Base-by-base conservation (phyloP, 2,888 invertebrate genomes). In the Nemapogon koenigi region DNA sequence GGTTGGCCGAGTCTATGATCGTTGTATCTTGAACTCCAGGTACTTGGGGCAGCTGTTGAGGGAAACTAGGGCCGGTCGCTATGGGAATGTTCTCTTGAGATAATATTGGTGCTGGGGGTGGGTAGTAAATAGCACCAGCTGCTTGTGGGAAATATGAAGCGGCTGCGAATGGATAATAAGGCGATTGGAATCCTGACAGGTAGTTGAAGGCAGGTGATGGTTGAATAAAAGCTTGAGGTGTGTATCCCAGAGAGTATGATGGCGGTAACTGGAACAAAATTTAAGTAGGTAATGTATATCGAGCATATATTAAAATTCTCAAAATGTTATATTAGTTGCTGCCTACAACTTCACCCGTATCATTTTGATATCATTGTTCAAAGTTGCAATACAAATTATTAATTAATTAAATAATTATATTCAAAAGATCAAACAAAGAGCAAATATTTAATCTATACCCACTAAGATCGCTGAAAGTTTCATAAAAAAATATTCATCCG, bases 1-100 rank as follows among this genome's bases (percentile, higher is more conserved):
- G 44, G 35, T 45, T 69, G 2, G 71, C 67, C 3, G 76, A 72
- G 28, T 78, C 76, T 25, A 76, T 52, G 0, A 76, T 65, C n/a
- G 70, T 50, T 1, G 70, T 57, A 36, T 76, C 75, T 11, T 61
- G 52, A 37, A 73, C 73, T 3, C 67, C 67, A 0, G 37, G 32
- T 4, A 26, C 4, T 3, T 3, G 17, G n/a, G 28, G n/a, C 4
- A 13, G 19, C 18, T 27, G 16, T 4, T 11, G 3, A 14, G 37
- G 37, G 10, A 17, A 28, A 15, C 28, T 28, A 2, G 37, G 14
- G 16, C 26, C 28, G 10, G 37, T 16, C 4, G 18, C 14, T 11
- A 18, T 8, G 3, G 37, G 3, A 14, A 33, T 11, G 33, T 14
- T 33, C 19, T 19, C 33, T 27, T 37, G 37, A 14, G 19, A 18